phyloP scores from a whole-genome alignment of 2,888 invertebrate species.

The Cosmia trapezina region DNA sequence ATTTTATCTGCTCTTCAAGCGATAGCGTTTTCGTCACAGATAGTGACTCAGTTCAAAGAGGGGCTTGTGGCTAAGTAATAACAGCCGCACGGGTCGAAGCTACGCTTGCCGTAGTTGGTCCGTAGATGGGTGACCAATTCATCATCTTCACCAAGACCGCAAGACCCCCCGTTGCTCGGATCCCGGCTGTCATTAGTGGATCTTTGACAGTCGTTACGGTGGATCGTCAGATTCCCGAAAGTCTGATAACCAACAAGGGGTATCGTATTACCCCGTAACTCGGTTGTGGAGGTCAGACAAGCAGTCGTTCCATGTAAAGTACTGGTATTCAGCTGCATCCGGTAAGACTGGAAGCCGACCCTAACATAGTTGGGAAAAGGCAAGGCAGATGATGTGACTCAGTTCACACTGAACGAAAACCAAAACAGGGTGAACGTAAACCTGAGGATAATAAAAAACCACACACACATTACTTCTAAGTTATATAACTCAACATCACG shows the following conservation, averaged over 20 bases:
- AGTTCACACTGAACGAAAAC: neutral
- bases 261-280: too few relatives aligned
- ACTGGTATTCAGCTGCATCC: neutral
- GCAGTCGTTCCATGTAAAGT: neutral
- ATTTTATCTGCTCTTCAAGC: constrained; percentile 16
- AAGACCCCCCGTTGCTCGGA: too few relatives aligned
- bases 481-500: neutral
- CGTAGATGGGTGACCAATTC: too few relatives aligned
- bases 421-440: constrained; percentile 8
- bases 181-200: too few relatives aligned
- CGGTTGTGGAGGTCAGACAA: neutral
- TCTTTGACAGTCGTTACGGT: too few relatives aligned
- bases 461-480: neutral
- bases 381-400: constrained; percentile 9
- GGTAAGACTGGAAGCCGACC: neutral
- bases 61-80: too few relatives aligned
- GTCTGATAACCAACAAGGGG: too few relatives aligned
- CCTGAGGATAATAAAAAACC: neutral
- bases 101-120: too few relatives aligned
- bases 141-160: too few relatives aligned
- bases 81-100: too few relatives aligned
- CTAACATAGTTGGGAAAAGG: too few relatives aligned
- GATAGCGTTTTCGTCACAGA: constrained; percentile 18
- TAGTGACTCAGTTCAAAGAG: constrained; percentile 11
- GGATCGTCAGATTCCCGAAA: too few relatives aligned